These are phyloP conservation scores for Trichomalopsis sarcophagae DNA, from an alignment of 1,140 invertebrate species.

Conservation along the genomic window DNA sequence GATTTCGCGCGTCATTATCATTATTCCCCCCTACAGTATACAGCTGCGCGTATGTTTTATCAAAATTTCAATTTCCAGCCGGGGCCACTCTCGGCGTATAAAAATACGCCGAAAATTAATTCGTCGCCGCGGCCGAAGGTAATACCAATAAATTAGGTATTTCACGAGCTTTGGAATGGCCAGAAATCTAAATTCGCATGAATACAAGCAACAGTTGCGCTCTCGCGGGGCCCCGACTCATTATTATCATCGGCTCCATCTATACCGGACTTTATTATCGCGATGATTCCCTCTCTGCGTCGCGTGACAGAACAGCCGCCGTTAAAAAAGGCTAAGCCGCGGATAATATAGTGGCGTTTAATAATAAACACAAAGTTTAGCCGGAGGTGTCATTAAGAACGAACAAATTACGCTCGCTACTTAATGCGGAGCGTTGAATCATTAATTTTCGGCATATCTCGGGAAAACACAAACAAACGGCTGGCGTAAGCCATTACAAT, in stretches of 20 bases:
- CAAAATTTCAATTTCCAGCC: background rate
- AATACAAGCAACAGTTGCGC: background rate
- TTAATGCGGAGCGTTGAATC: background rate
- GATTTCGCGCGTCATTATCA: background rate
- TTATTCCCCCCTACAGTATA: too few species aligned
- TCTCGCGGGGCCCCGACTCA: background rate
- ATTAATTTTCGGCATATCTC: too few species aligned
- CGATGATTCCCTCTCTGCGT: constrained; percentile 8
- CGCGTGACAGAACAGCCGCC: constrained; percentile 22
- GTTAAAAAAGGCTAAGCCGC: background rate
- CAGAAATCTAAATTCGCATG: background rate
- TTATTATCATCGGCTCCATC: constrained; percentile 32
- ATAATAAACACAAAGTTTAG: background rate
- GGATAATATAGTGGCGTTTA: background rate
- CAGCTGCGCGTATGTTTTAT: background rate
- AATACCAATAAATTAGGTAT: constrained; percentile 2
- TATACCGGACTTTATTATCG: constrained; percentile 37
- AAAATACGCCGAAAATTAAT: background rate
- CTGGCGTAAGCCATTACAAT: background rate
- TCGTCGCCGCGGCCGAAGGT: background rate
- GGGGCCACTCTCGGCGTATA: background rate
- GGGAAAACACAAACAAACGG: background rate
- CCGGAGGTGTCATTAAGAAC: background rate
- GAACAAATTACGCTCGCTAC: too few species aligned
- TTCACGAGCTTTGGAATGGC: background rate